Evolutionary conservation across 1,140 invertebrate species (phyloP).

Genomic region (Pseudomyrmex dendroicus): DNA sequence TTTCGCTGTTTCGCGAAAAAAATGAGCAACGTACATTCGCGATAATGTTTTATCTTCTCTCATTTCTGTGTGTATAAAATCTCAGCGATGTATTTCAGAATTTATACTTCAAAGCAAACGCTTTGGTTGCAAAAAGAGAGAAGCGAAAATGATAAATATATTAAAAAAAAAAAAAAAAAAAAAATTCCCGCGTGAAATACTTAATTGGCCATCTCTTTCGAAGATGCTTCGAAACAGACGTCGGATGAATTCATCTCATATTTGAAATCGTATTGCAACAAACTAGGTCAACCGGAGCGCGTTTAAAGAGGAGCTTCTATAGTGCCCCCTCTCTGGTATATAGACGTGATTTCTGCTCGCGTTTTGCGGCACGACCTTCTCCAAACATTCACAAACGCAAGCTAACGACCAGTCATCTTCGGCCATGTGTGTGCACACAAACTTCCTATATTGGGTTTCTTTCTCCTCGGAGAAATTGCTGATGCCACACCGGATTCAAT

Average conservation of each 20-base stretch:
- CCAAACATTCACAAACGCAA: constrained; percentile 56
- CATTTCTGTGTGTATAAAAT: neutral
- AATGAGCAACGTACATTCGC: too few relatives aligned
- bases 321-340: constrained; percentile 18
- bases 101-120: neutral
- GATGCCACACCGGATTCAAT: neutral
- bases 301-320: constrained; percentile 72
- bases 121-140: neutral
- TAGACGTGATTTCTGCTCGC: constrained; percentile 72
- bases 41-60: neutral
- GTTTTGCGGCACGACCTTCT: constrained; percentile 39
- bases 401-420: neutral
- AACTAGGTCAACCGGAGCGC: constrained; percentile 78
- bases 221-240: constrained; percentile 56
- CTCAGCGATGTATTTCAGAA: neutral
- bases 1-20: too few relatives aligned
- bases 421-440: neutral
- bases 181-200: constrained; percentile 66
- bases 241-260: constrained; percentile 64
- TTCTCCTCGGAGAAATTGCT: constrained; percentile 33
- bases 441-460: neutral
- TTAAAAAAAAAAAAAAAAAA: neutral
- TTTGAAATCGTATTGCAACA: constrained; percentile 72
- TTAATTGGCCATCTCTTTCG: constrained; percentile 74
- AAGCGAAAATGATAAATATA: neutral